Base-by-base conservation (phyloP, 1,140 invertebrate genomes). In the Drosophila ogumai region DNA sequence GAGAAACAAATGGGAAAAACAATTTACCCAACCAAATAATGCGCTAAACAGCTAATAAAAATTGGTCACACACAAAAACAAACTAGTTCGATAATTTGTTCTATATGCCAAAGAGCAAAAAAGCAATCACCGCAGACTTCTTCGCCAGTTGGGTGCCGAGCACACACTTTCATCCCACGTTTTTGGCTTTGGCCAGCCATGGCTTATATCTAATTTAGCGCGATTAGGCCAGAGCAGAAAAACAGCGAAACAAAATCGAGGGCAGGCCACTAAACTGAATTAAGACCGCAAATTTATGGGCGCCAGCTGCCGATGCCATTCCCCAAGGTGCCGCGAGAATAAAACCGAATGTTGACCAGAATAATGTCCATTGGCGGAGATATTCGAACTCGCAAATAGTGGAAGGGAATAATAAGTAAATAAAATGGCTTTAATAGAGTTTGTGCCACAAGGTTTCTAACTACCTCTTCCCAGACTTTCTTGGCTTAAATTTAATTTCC, bases 51-150 rank as follows among this genome's bases (percentile, higher is more conserved):
- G 75, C 75, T 73, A 79, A 82, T 87, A 76, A 87, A 87, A 87
- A 49, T 52, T 78, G 63, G 60, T 79, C 67, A 54, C 79, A 82
- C 31, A 59, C 69, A 59, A 50, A 72, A 72, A 59, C 66, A 69
- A 87, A 75, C 82, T 79, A 87, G 81, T 87, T 87, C 67, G 82
- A 87, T 86, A 81, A 84, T 85, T 84, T 85, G 81, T 67, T 85
- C 65, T 36, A 50, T 65, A 44, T 72, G 66, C 40, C 61, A 40
- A 46, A 50, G 43, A 59, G 38, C 54, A 77, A 78, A 69, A 75
- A 64, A 56, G 57, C 72, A 76, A 68, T 77, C 63, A 56, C 52
- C 61, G 56, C 57, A 59, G 59, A 55, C 73, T 28, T 28, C 34
- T 43, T 54, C 19, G 64, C 47, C 64, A 40, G 32, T 47, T 43